phyloP scores from a whole-genome alignment of 2,113 vertebrate species.

The Ammodytes dubius region DNA sequence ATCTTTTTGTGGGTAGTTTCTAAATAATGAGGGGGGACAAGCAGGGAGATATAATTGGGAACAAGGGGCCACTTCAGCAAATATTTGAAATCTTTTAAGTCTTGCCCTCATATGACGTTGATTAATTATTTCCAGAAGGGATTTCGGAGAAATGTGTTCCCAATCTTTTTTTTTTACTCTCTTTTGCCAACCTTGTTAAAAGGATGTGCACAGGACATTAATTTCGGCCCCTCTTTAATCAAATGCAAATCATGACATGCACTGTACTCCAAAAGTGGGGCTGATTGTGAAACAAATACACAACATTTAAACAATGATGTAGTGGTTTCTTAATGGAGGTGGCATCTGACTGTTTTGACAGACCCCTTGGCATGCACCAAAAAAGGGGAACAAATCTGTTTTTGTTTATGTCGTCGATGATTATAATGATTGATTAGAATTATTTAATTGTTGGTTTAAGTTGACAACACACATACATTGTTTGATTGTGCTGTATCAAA shows the following conservation, averaged over 20 bases:
- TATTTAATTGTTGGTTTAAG: neutral
- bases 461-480: neutral
- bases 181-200: conserved; percentile 55
- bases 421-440: neutral
- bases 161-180: conserved; percentile 51
- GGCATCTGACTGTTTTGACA: conserved; percentile 7
- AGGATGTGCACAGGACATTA: conserved; percentile 52
- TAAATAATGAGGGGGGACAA: conserved; percentile 96
- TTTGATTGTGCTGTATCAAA: neutral
- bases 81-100: conserved; percentile 94
- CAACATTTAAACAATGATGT: conserved; percentile 64
- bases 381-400: neutral
- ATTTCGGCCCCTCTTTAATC: conserved; percentile 68
- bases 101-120: conserved; percentile 83
- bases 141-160: conserved; percentile 73
- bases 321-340: conserved; percentile 38
- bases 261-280: conserved; percentile 43
- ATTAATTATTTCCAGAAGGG: conserved; percentile 94
- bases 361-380: neutral
- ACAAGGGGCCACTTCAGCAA: conserved; percentile 94
- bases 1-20: conserved; percentile 90
- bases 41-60: conserved; percentile 98
- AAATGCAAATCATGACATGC: conserved; percentile 64
- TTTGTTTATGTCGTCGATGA: conserved; percentile 11
- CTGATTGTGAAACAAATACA: conserved; percentile 55